Evolutionary conservation across 2,888 invertebrate genomes (phyloP).

Genomic region (Neocrepidodera transversa): DNA sequence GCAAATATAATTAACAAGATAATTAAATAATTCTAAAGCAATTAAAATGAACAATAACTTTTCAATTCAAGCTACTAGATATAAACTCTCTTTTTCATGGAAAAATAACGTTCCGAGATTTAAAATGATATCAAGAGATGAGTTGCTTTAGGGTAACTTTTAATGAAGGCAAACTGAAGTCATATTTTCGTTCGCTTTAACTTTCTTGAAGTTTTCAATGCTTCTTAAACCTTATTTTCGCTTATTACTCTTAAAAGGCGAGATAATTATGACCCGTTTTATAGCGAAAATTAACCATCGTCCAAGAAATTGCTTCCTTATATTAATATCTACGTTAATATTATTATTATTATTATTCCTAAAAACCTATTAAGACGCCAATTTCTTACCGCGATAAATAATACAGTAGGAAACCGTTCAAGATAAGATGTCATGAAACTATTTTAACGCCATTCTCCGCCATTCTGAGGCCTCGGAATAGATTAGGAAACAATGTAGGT

Average conservation of each 20-base stretch:
- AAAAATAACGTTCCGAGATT: background rate
- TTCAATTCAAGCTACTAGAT: no score
- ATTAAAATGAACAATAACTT: no score
- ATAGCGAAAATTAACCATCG: background rate
- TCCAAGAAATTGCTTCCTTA: background rate
- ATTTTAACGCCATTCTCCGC: constrained; percentile 13
- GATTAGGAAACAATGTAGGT: constrained; percentile 19
- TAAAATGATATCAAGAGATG: constrained; percentile 1
- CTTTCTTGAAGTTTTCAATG: constrained; percentile 1
- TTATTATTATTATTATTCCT: background rate
- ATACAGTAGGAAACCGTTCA: constrained; percentile 18
- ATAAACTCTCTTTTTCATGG: background rate
- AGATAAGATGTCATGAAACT: constrained; percentile 30
- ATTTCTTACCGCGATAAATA: constrained; percentile 24
- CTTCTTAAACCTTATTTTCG: constrained; percentile 4
- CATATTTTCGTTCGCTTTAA: constrained; percentile 1
- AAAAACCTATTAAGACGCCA: constrained; percentile 5
- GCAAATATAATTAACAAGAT: no score
- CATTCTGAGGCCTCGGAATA: constrained; percentile 3
- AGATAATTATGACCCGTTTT: background rate
- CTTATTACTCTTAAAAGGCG: background rate
- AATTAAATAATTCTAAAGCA: no score
- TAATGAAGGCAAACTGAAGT: constrained; percentile 2
- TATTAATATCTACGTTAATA: background rate
- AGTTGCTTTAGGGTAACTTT: constrained; percentile 4